A percentile compares a stretch with the other conserved stretches of the same genome.
Conservation (phyloP, 2,797 vertebrate species). For the Micropoecilia bifurca region DNA sequence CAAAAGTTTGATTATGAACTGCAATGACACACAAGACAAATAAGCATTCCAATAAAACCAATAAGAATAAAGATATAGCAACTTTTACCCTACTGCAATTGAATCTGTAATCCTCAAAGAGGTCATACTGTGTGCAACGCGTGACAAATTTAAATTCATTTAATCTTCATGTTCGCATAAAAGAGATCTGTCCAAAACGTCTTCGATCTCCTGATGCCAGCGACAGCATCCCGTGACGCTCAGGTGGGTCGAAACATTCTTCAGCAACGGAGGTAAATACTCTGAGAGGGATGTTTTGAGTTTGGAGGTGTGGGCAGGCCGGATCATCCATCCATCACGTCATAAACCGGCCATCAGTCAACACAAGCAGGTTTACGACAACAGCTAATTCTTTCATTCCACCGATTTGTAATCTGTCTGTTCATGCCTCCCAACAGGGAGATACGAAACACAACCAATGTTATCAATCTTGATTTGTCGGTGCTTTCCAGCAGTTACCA, state of each 20-base stretch:
- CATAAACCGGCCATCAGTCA: slow-evolving; percentile 2
- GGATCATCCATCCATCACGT: neutral
- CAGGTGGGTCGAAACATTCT: neutral
- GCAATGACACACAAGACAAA: neutral
- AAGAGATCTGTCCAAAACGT: neutral
- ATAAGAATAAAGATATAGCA: neutral
- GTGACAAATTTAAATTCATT: neutral
- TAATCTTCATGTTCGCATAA: neutral
- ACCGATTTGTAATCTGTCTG: neutral
- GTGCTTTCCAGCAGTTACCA: neutral
- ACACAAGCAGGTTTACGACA: neutral
- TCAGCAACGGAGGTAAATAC: neutral
- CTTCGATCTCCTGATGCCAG: neutral
- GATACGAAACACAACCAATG: neutral
- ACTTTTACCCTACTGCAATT: neutral
- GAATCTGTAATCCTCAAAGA: neutral
- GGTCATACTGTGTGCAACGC: neutral
- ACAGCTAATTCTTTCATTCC: neutral
- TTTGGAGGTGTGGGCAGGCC: neutral
- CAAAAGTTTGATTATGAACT: neutral
- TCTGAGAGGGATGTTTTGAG: neutral
- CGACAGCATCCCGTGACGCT: neutral
- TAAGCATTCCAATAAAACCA: neutral
- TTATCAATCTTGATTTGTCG: neutral
- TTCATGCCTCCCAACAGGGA: neutral